Evolutionary conservation across 2,797 vertebrate species (phyloP).

Genomic region (Sebastolobus altivelis): DNA sequence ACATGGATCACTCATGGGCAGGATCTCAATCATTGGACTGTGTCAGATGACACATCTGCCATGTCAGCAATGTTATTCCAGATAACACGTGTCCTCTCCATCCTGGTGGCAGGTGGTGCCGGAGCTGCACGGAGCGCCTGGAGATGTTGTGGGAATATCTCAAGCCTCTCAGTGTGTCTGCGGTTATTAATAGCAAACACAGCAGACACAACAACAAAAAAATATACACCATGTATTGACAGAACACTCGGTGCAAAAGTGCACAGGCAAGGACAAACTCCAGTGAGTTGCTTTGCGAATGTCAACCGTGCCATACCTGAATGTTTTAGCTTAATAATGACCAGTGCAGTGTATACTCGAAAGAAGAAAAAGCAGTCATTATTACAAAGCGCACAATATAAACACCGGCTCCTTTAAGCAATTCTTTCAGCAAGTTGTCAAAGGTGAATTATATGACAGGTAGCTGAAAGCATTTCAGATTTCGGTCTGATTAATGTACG

Average conservation of each 20-base stretch:
- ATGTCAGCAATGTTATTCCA: conserved; percentile 22
- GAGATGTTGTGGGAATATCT: conserved; percentile 51
- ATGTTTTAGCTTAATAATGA: neutral
- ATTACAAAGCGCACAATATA: neutral
- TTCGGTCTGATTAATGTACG: neutral
- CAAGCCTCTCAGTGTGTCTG: conserved; percentile 44
- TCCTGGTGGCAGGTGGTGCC: conserved; percentile 47
- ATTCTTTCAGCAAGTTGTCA: neutral
- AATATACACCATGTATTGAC: conserved; percentile 40
- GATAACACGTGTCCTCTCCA: conserved; percentile 30
- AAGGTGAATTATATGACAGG: neutral
- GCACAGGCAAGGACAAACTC: conserved; percentile 22
- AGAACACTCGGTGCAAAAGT: conserved; percentile 13
- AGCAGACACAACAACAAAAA: conserved; percentile 35
- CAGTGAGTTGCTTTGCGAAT: neutral
- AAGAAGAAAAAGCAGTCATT: neutral
- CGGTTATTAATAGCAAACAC: conserved; percentile 54
- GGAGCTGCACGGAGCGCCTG: conserved; percentile 24
- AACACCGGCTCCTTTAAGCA: neutral
- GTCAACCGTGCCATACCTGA: neutral
- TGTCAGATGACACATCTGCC: conserved; percentile 18
- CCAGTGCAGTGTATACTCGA: neutral
- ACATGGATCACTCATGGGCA: neutral
- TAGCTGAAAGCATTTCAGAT: neutral
- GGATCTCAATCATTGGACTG: neutral